Base-by-base conservation (phyloP, 1,140 invertebrate species). In the Ceratina calcarata region DNA sequence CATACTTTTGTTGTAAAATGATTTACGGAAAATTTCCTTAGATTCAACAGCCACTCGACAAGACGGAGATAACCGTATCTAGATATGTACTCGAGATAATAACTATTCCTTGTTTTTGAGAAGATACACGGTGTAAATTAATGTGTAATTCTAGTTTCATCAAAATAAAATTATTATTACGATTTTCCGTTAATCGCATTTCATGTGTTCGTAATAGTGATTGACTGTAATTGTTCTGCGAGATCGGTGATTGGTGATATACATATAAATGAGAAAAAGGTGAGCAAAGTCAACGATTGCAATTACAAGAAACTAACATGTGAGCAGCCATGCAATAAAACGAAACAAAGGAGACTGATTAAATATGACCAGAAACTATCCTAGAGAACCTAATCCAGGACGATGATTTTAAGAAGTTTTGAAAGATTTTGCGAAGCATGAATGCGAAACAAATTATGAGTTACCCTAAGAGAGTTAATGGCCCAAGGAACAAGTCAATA, bases 391-490 rank as follows among this genome's bases (percentile, higher is more conserved):
- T 87, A 78, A 55, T 32, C 57, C 22, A 58, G n/a, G 10, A 45
- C 13, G n/a, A 32, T 37, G 15, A 15, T 49, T 49, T 61, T 53
- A 1, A 6, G 27, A 32, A 45, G 6, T 16, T 55, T 27, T 69
- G 3, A 13, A 57, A 57, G 4, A 13, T 1, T 16, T 32, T 27
- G 13, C 18, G 49, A 53, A 32, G 15, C 66, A 24, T 18, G 79
- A 53, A 58, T 49, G 13, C 55, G 24, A 37, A 12, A 78, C 24
- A 49, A 79, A 6, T 77, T 71, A 53, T 80, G 82, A 45, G 78
- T 88, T 88, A 78, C 83, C 89, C 91, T 91, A 91, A 91, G 91
- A 92, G 76, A 91, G 93, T 93, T 90, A 93, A 91, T 91, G 93
- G 93, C 91, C 93, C 91, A 90, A 89, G 88, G 85, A 87, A 76